Evolutionary conservation across 2,888 invertebrate species (phyloP).

Genomic region (Tenthredo amoena): DNA sequence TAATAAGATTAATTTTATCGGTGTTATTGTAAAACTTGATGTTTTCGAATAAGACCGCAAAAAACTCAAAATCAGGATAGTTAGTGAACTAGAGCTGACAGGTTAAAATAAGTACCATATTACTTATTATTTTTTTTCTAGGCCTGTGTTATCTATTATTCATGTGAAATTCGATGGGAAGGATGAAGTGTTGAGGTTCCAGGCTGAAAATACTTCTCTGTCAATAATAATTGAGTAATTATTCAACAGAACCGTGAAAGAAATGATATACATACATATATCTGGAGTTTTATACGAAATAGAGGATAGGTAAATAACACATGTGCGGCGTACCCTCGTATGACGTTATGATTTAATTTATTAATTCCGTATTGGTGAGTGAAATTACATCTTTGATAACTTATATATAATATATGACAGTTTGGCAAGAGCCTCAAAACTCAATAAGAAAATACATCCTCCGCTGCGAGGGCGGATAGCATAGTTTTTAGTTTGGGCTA

Average conservation of each 20-base stretch:
- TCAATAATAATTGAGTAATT: background rate
- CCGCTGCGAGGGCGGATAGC: slow-evolving; percentile 63
- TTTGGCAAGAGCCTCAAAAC: slow-evolving; percentile 70
- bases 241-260: background rate
- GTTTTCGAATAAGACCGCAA: too few relatives aligned
- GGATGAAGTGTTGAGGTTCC: too few relatives aligned
- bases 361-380: slow-evolving; percentile 72
- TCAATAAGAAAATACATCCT: slow-evolving; percentile 73
- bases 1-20: too few relatives aligned
- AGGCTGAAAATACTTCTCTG: background rate
- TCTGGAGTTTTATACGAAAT: background rate
- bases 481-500: slow-evolving; percentile 56
- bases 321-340: background rate
- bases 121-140: too few relatives aligned
- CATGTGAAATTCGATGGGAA: too few relatives aligned
- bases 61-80: too few relatives aligned
- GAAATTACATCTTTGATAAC: slow-evolving; percentile 71
- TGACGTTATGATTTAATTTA: slow-evolving; percentile 59
- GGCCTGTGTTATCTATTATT: too few relatives aligned
- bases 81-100: too few relatives aligned
- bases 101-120: too few relatives aligned
- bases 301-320: background rate
- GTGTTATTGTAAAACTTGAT: too few relatives aligned
- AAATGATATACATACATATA: background rate
- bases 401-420: slow-evolving; percentile 64